These are phyloP conservation scores for Xestoiulus laeticollis DNA, from an alignment of 2,888 invertebrate species.

Conservation along the genomic window DNA sequence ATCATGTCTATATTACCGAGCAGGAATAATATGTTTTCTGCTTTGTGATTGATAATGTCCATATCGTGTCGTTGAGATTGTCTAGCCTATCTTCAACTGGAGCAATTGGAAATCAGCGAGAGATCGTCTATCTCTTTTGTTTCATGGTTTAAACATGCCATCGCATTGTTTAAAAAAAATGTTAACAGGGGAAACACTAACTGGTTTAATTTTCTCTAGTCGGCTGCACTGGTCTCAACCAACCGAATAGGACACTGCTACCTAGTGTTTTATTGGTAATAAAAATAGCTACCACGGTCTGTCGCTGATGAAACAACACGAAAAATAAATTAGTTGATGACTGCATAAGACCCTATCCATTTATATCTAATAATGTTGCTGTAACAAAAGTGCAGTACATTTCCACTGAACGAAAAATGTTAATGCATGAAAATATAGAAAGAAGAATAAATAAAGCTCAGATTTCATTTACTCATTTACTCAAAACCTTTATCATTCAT, in stretches of 20 bases:
- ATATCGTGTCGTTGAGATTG: background rate
- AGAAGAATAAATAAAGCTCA: background rate
- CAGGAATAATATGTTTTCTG: background rate
- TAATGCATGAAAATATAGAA: background rate
- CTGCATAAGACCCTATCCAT: background rate
- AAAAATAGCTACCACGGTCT: background rate
- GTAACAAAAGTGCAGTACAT: background rate
- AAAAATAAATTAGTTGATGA: background rate
- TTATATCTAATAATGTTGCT: background rate
- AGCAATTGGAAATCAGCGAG: constrained; percentile 19
- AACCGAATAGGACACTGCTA: background rate
- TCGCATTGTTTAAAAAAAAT: background rate
- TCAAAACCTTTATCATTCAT: background rate
- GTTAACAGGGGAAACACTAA: background rate
- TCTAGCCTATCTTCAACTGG: background rate
- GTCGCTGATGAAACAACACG: background rate
- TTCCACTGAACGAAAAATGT: background rate
- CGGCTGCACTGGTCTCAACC: background rate
- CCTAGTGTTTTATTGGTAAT: background rate
- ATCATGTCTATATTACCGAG: background rate
- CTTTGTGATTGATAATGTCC: background rate
- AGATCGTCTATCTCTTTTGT: constrained; percentile 26
- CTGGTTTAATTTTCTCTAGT: background rate
- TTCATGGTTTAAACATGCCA: background rate
- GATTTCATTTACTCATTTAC: background rate